Evolutionary conservation across 2,888 invertebrate species (phyloP).

Genomic region (Lasioglossum pauxillum): DNA sequence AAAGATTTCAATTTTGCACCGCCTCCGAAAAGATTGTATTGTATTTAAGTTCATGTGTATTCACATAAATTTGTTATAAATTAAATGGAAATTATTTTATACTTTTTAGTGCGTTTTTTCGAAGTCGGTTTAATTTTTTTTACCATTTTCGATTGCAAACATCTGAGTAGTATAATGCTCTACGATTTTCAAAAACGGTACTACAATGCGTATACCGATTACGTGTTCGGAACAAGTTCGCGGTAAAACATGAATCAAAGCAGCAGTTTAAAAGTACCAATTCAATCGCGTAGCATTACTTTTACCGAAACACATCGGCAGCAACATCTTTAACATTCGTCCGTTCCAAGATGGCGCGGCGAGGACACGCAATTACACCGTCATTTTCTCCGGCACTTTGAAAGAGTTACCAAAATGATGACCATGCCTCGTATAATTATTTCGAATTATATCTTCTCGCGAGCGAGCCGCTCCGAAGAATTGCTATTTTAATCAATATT

Average conservation of each 20-base stretch:
- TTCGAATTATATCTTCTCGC: constrained; percentile 1
- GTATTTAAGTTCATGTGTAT: too few species aligned
- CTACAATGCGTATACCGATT: neutral
- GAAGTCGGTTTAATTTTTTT: too few species aligned
- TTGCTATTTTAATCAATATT: constrained; percentile 8
- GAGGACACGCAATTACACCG: neutral
- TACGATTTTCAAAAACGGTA: neutral
- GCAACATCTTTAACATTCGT: neutral
- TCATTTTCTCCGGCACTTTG: constrained; percentile 7
- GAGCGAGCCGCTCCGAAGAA: neutral
- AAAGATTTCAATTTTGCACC: too few species aligned
- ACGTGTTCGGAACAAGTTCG: neutral
- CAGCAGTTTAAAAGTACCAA: neutral
- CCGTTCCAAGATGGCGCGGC: neutral
- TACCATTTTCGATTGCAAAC: neutral
- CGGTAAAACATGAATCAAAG: neutral
- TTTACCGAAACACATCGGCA: neutral
- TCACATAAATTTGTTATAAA: too few species aligned
- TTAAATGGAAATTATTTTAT: too few species aligned
- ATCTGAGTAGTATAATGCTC: neutral
- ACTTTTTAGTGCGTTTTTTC: too few species aligned
- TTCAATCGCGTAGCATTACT: neutral
- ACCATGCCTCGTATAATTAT: neutral
- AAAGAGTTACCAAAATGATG: constrained; percentile 5
- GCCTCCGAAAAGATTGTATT: too few species aligned